Evolutionary conservation across 1,140 invertebrate species (phyloP).

Genomic region (Macrobrachium nipponense): DNA sequence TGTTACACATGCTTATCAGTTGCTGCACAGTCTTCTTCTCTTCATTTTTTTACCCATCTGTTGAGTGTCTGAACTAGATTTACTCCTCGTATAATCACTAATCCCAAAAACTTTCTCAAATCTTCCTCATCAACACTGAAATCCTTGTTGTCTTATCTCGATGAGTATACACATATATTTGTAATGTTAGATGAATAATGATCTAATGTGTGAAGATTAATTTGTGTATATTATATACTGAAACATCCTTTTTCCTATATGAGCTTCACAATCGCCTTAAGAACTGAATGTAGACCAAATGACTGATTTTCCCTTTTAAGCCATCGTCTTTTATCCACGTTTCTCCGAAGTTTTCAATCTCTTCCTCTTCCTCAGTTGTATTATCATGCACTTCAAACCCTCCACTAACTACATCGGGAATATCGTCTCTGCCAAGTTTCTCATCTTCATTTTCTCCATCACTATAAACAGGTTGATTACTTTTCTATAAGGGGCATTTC

Average conservation of each 20-base stretch:
- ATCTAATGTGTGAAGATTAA: constrained; percentile 3
- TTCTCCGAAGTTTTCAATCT: constrained; percentile 4
- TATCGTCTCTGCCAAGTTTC: neutral
- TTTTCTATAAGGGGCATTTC: too few relatives aligned
- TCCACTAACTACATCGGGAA: constrained; percentile 25
- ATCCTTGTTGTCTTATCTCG: neutral
- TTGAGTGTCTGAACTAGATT: too few relatives aligned
- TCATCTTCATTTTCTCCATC: constrained; percentile 32
- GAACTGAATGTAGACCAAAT: constrained; percentile 19
- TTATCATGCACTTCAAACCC: constrained; percentile 33
- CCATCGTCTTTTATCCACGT: constrained; percentile 11
- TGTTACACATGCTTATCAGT: too few relatives aligned
- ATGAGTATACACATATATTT: neutral
- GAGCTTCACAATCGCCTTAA: neutral
- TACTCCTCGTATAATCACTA: too few relatives aligned
- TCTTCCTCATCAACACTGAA: neutral
- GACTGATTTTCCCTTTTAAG: constrained; percentile 28
- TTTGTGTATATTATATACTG: neutral
- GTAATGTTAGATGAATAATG: neutral
- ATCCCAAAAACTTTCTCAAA: too few relatives aligned
- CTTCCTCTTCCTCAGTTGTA: constrained; percentile 7
- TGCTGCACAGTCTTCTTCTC: too few relatives aligned
- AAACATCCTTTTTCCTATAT: neutral
- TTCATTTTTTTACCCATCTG: too few relatives aligned
- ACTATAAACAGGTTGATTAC: constrained; percentile 16